Base-by-base conservation (phyloP, 1,140 invertebrate genomes). In the Ceratina japonica region DNA sequence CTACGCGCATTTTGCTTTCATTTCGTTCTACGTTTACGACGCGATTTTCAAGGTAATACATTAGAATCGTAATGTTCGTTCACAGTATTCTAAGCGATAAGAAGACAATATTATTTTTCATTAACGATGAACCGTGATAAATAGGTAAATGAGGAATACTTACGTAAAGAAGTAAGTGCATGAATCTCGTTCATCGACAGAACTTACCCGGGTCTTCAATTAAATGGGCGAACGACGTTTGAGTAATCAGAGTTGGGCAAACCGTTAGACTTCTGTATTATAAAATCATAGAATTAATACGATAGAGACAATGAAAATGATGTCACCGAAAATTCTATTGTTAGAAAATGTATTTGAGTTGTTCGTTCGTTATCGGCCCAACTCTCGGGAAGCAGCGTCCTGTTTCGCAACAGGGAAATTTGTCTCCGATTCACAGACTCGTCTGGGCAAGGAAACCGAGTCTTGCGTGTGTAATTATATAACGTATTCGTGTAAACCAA, bases 401-500 rank as follows among this genome's bases (percentile, higher is more conserved):
- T 10, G 37, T 7, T 44, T 44, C 61, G 20, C 16, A 61, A 61
- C 31, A 52, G 37, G 37, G 37, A 44, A 72, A 44, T 7, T 44
- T 44, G 20, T 72, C 37, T 61, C 56, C 70, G 54, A 59, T 61
- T 24, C 15, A 49, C 20, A 12, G 37, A 61, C 70, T 61, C 37
- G 70, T 49, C 13, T 31, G 68, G 44, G 51, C 58, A 61, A 49
- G 16, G 13, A 56, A 62, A 31, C 31, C 59, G 72, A 82, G 54
- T 27, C 54, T 59, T 71, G 24, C 44, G 51, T 16, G 66, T 66
- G 66, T 66, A 63, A 82, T 75, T 82, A 74, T 70, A 72, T 82
- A 63, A 71, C 81, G 64, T 89, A 90, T 89, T 88, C 84, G 84
- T 44, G 37, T 85, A 89, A 88, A 90, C 87, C 88, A 90, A 90